Conservation (phyloP, 2,113 vertebrate species). For the Petaurus breviceps region DNA sequence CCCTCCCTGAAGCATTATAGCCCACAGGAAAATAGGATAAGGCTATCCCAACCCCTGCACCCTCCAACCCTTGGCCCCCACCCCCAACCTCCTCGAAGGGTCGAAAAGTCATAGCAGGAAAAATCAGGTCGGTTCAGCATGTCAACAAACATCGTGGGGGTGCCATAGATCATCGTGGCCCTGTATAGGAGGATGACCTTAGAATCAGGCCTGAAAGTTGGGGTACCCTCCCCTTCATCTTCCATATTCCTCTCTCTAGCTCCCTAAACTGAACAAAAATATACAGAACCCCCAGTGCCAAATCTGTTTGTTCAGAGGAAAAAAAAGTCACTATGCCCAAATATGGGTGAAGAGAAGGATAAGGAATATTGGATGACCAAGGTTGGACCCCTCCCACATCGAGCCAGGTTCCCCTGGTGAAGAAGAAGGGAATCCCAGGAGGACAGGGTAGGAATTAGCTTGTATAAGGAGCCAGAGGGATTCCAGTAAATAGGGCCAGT, state of each 20-base stretch:
- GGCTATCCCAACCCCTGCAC: background rate
- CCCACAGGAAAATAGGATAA: background rate
- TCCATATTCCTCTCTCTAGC: background rate
- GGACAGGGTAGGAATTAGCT: background rate
- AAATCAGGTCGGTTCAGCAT: conserved; percentile 88
- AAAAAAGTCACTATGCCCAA: background rate
- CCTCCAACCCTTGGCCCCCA: conserved; percentile 2
- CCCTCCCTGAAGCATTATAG: background rate
- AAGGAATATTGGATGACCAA: background rate
- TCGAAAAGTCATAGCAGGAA: conserved; percentile 87
- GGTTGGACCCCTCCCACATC: background rate
- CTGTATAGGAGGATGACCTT: conserved; percentile 57
- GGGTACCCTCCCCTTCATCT: background rate
- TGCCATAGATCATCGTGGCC: conserved; percentile 85
- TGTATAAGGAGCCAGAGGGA: background rate
- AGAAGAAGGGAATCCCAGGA: conserved; percentile 5
- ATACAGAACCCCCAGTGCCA: conserved; percentile 1
- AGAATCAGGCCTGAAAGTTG: conserved; percentile 49
- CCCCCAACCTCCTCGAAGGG: conserved; percentile 87
- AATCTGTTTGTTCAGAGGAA: background rate
- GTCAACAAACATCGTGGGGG: conserved; percentile 96
- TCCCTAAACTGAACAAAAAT: background rate
- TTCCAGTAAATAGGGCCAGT: background rate
- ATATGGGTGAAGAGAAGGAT: background rate
- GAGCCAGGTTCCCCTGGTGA: conserved; percentile 7